Conservation (phyloP, 2,113 vertebrate genomes). For the Formicarius rufipectus region DNA sequence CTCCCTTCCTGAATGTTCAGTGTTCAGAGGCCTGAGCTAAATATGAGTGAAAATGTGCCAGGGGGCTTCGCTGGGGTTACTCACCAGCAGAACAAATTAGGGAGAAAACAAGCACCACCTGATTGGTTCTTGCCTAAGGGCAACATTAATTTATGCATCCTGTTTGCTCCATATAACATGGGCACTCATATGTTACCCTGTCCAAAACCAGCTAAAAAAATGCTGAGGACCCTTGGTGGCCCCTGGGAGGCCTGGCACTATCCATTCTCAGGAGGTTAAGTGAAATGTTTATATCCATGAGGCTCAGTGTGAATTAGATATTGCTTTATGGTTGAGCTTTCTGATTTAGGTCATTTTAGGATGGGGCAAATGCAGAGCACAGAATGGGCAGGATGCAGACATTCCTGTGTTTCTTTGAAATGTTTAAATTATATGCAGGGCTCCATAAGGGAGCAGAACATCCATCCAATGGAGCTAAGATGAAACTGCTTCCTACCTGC, state of each 20-base stretch:
- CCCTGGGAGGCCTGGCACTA: not conserved
- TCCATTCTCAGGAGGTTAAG: not conserved
- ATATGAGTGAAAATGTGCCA: constrained; percentile 22
- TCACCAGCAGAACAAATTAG: constrained; percentile 32
- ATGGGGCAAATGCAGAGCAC: not conserved
- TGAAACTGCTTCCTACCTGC: not conserved
- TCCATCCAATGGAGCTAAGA: not conserved
- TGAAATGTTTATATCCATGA: not conserved
- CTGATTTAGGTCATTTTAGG: not conserved
- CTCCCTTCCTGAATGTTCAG: not conserved
- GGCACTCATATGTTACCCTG: not conserved
- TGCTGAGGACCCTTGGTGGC: not conserved
- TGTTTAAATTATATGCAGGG: not conserved
- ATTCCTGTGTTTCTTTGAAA: not conserved
- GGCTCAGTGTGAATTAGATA: not conserved
- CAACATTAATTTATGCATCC: constrained; percentile 9
- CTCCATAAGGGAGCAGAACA: not conserved
- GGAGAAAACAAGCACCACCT: constrained; percentile 17
- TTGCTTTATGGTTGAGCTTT: not conserved
- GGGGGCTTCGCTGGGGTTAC: not conserved
- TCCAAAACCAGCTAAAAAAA: constrained; percentile 1
- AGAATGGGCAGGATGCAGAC: not conserved
- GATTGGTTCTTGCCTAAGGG: constrained; percentile 37
- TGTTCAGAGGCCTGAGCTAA: constrained; percentile 8
- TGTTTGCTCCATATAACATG: not conserved